Evolutionary conservation across 1,140 invertebrate species (phyloP).

Genomic region (Drosophila paulistorum): DNA sequence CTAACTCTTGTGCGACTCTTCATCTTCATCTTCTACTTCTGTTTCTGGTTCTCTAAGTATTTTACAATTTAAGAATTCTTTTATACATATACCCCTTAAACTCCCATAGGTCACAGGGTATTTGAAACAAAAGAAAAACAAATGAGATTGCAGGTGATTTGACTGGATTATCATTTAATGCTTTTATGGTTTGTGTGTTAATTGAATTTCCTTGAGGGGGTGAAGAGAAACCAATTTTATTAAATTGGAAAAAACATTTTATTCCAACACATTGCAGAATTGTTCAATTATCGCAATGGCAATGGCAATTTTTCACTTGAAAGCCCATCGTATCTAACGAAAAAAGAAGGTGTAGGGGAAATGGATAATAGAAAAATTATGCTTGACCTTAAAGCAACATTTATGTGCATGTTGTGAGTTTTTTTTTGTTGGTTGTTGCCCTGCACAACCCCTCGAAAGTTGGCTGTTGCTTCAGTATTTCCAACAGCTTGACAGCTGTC

Average conservation of each 20-base stretch:
- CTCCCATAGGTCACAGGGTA: background rate
- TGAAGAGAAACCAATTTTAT: constrained; percentile 6
- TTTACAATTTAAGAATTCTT: no score
- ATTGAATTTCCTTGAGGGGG: constrained; percentile 13
- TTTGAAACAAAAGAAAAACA: background rate
- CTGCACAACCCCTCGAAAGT: constrained; percentile 9
- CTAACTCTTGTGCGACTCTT: no score
- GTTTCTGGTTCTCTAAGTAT: no score
- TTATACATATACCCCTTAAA: background rate
- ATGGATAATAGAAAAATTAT: constrained; percentile 70
- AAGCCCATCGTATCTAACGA: background rate
- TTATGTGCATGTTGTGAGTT: constrained; percentile 34
- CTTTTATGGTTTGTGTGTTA: constrained; percentile 7
- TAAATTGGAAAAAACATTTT: constrained; percentile 47
- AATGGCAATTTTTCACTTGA: constrained; percentile 69
- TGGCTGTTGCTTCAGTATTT: constrained; percentile 12
- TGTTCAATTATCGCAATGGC: constrained; percentile 8
- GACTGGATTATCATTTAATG: background rate
- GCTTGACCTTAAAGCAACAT: constrained; percentile 51
- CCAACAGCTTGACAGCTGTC: constrained; percentile 61
- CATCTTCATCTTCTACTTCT: no score
- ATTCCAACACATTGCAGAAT: constrained; percentile 9
- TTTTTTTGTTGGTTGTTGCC: constrained; percentile 6
- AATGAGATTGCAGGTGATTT: constrained; percentile 3
- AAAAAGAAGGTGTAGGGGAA: background rate